Conservation (phyloP, 1,140 invertebrate genomes). For the Dreissena rostriformis region DNA sequence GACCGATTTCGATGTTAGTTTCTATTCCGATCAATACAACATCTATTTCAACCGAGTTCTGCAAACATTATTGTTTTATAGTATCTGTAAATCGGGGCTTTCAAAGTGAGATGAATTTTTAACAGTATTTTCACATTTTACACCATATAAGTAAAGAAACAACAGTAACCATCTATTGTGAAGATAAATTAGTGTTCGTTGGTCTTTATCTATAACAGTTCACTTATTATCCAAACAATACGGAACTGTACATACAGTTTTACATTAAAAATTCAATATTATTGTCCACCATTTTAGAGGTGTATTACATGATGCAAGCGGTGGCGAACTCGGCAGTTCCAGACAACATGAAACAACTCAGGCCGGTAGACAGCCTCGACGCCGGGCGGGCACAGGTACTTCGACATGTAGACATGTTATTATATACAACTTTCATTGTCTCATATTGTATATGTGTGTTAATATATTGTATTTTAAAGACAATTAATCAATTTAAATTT, state of each 20-base stretch:
- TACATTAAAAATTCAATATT: neutral
- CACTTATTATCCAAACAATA: neutral
- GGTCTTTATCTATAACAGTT: neutral
- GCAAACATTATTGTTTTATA: no score
- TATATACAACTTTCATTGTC: no score
- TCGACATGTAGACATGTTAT: no score
- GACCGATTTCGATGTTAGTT: no score
- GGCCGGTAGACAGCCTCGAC: slow-evolving; percentile 1
- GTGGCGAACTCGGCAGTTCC: slow-evolving; percentile 44
- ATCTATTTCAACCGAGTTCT: no score
- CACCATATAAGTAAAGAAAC: neutral
- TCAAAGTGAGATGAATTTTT: neutral
- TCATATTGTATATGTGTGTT: no score
- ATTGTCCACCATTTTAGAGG: slow-evolving; percentile 37
- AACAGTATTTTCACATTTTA: neutral
- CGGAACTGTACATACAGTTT: neutral
- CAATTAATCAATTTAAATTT: no score
- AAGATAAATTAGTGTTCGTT: neutral
- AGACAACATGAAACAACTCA: slow-evolving; percentile 23
- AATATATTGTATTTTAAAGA: no score
- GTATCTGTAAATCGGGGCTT: no score
- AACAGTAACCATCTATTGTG: neutral
- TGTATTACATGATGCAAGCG: slow-evolving; percentile 46
- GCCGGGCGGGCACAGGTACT: slow-evolving; percentile 11
- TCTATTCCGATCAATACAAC: no score